These are phyloP conservation scores for Bradysia coprophila DNA, from an alignment of 1,140 invertebrate genomes.

Conservation along the genomic window DNA sequence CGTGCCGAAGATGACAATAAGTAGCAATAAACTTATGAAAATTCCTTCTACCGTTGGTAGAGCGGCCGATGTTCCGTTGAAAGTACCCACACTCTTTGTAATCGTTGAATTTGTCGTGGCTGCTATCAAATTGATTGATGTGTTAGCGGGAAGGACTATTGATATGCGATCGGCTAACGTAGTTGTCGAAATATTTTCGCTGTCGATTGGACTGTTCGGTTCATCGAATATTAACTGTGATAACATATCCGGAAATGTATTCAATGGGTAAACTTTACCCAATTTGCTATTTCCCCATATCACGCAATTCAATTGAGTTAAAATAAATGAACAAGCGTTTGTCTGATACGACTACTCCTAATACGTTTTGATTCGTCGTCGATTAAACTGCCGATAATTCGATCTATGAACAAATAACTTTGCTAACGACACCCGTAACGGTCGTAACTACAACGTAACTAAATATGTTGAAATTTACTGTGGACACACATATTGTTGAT, in stretches of 20 bases:
- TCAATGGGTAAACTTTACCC: too few species aligned
- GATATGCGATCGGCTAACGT: neutral
- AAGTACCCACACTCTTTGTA: neutral
- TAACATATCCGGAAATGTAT: neutral
- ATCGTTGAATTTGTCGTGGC: neutral
- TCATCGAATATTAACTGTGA: neutral
- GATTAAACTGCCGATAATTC: too few species aligned
- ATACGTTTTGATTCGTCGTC: too few species aligned
- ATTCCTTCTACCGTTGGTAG: constrained; percentile 35
- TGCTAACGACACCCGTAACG: too few species aligned
- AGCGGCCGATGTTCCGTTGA: constrained; percentile 15
- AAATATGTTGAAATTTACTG: too few species aligned
- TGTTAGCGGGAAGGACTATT: neutral
- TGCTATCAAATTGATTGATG: neutral
- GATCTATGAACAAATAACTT: too few species aligned
- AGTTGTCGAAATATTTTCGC: neutral
- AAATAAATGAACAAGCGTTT: too few species aligned
- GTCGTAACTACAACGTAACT: too few species aligned
- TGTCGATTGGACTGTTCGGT: neutral
- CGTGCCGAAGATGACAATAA: constrained; percentile 59
- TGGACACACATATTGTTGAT: too few species aligned
- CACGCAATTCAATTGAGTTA: too few species aligned
- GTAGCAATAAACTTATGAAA: constrained; percentile 46
- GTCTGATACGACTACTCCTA: too few species aligned
- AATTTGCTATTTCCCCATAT: too few species aligned